phyloP scores from a whole-genome alignment of 2,888 invertebrate species.

The Formica aserva region DNA sequence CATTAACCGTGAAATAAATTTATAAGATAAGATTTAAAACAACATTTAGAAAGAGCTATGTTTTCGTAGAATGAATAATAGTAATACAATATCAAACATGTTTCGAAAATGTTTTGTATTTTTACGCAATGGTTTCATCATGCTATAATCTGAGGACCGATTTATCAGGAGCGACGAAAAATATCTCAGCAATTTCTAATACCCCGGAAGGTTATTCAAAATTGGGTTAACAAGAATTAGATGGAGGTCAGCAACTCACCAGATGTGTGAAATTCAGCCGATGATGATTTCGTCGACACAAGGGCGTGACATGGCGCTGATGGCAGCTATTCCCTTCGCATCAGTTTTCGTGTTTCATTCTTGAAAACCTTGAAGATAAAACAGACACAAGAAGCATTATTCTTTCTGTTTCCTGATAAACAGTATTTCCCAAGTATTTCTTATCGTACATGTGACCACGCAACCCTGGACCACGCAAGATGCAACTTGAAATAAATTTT shows the following conservation, averaged over 20 bases:
- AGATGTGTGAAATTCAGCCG: slow-evolving; percentile 47
- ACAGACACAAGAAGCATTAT: slow-evolving; percentile 47
- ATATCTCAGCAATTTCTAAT: neutral
- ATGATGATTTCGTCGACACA: slow-evolving; percentile 30
- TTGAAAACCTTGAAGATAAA: slow-evolving; percentile 55
- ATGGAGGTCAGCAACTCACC: slow-evolving; percentile 38
- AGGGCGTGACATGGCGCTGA: slow-evolving; percentile 35
- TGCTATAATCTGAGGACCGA: neutral
- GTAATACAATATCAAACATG: neutral
- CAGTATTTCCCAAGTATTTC: slow-evolving; percentile 19
- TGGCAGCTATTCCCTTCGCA: slow-evolving; percentile 7
- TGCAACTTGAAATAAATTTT: neutral
- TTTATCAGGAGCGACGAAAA: neutral
- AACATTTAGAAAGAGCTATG: neutral
- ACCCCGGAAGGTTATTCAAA: neutral
- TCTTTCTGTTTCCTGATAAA: slow-evolving; percentile 18
- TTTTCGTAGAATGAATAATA: neutral
- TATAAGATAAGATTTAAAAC: neutral
- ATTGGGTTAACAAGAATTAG: slow-evolving; percentile 22
- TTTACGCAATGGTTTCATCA: neutral
- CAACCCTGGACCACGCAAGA: neutral
- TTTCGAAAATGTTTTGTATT: slow-evolving; percentile 15
- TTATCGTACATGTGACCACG: slow-evolving; percentile 2
- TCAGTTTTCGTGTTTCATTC: slow-evolving; percentile 14
- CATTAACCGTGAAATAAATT: neutral